Evolutionary conservation across 1,140 invertebrate genomes (phyloP).

Genomic region (Eulimnadia texana): DNA sequence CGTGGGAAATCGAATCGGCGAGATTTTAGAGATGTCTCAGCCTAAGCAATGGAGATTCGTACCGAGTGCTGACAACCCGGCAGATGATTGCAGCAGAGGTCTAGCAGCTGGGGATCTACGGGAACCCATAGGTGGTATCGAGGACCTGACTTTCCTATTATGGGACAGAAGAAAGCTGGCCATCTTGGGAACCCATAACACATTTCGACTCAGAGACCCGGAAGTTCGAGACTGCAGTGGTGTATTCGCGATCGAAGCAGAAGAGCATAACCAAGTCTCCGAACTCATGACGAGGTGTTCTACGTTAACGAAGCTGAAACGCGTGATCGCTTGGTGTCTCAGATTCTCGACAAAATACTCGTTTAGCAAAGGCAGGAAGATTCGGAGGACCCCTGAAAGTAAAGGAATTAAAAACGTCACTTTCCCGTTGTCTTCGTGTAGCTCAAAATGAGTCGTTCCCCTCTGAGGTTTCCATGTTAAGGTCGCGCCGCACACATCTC

Average conservation of each 20-base stretch:
- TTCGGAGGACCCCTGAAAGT: too few relatives aligned
- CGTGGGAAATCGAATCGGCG: constrained; percentile 19
- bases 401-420: too few relatives aligned
- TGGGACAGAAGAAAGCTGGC: background rate
- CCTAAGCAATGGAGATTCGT: constrained; percentile 16
- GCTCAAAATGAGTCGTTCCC: too few relatives aligned
- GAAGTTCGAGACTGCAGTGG: background rate
- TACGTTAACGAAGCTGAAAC: too few relatives aligned
- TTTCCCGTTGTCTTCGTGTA: too few relatives aligned
- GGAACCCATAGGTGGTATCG: background rate
- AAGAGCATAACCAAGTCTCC: background rate
- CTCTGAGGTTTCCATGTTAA: too few relatives aligned
- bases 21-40: constrained; percentile 17
- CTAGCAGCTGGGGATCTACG: background rate
- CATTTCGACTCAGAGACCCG: background rate
- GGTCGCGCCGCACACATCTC: too few relatives aligned
- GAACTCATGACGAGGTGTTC: too few relatives aligned
- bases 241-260: background rate
- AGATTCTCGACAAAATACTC: background rate
- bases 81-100: constrained; percentile 4
- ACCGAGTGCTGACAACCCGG: constrained; percentile 9
- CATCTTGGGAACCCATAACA: background rate
- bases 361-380: too few relatives aligned
- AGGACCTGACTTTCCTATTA: background rate
- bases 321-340: background rate